Evolutionary conservation across 2,113 vertebrate genomes (phyloP).

Genomic region (Onychostoma macrolepis): DNA sequence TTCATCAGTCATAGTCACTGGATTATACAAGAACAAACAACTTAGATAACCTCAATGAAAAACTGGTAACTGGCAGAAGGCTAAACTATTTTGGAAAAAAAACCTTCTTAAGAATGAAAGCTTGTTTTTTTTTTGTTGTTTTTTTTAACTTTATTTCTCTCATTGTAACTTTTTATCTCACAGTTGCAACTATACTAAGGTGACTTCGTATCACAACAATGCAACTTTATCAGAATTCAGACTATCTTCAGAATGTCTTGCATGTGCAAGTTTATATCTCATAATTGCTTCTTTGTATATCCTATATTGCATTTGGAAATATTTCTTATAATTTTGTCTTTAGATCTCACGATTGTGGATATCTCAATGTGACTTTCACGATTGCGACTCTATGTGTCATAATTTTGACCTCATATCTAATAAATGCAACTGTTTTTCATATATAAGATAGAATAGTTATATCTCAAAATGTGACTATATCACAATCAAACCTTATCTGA

Average conservation of each 20-base stretch:
- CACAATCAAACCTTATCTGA: too few species aligned
- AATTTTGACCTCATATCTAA: background rate
- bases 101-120: background rate
- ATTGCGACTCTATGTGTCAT: background rate
- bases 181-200: background rate
- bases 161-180: background rate
- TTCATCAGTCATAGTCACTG: slow-evolving; percentile 43
- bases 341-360: too few species aligned
- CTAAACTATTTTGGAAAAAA: background rate
- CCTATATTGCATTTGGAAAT: too few species aligned
- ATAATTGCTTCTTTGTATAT: background rate
- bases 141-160: background rate
- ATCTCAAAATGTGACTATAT: too few species aligned
- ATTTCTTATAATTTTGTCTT: too few species aligned
- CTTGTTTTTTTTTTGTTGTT: too few species aligned
- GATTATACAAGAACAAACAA: background rate
- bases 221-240: background rate
- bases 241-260: too few species aligned
- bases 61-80: background rate
- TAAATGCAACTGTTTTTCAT: too few species aligned
- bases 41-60: background rate
- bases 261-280: background rate
- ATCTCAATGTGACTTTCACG: background rate
- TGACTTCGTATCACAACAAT: background rate
- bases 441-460: too few species aligned